These are phyloP conservation scores for Drosophila kikkawai DNA, from an alignment of 1,140 invertebrate genomes.

Conservation along the genomic window DNA sequence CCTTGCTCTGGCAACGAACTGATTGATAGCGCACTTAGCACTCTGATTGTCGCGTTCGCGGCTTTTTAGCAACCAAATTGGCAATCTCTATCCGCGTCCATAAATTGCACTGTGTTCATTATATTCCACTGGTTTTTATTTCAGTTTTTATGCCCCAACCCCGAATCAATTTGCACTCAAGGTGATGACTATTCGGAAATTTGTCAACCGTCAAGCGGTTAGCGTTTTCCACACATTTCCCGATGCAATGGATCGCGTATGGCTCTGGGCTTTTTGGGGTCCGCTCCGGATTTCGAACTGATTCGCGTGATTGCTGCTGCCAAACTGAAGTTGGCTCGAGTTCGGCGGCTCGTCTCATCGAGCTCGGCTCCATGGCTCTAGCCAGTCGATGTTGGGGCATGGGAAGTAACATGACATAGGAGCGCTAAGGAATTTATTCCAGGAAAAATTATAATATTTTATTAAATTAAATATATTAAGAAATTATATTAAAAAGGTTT, in stretches of 20 bases:
- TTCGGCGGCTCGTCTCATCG: slow-evolving; percentile 35
- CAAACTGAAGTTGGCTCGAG: slow-evolving; percentile 53
- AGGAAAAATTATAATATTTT: neutral
- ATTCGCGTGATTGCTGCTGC: slow-evolving; percentile 66
- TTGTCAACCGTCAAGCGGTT: slow-evolving; percentile 59
- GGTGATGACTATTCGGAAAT: slow-evolving; percentile 67
- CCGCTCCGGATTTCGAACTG: slow-evolving; percentile 34
- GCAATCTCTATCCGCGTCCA: slow-evolving; percentile 51
- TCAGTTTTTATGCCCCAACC: slow-evolving; percentile 11
- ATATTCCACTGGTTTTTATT: slow-evolving; percentile 40
- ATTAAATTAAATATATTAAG: too few relatives aligned
- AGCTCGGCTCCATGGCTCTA: slow-evolving; percentile 38
- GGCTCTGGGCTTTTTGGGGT: neutral
- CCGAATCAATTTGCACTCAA: slow-evolving; percentile 65
- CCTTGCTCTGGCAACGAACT: slow-evolving; percentile 58
- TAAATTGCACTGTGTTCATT: slow-evolving; percentile 73
- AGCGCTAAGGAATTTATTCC: neutral
- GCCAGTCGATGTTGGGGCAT: neutral
- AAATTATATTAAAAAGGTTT: too few relatives aligned
- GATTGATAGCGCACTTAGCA: slow-evolving; percentile 60
- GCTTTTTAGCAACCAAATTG: slow-evolving; percentile 62
- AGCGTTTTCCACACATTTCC: slow-evolving; percentile 55
- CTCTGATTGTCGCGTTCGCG: slow-evolving; percentile 68
- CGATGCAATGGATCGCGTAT: slow-evolving; percentile 16
- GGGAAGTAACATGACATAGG: neutral